These are phyloP conservation scores for Thinocorus orbignyianus DNA, from an alignment of 2,113 vertebrate genomes.

Conservation along the genomic window DNA sequence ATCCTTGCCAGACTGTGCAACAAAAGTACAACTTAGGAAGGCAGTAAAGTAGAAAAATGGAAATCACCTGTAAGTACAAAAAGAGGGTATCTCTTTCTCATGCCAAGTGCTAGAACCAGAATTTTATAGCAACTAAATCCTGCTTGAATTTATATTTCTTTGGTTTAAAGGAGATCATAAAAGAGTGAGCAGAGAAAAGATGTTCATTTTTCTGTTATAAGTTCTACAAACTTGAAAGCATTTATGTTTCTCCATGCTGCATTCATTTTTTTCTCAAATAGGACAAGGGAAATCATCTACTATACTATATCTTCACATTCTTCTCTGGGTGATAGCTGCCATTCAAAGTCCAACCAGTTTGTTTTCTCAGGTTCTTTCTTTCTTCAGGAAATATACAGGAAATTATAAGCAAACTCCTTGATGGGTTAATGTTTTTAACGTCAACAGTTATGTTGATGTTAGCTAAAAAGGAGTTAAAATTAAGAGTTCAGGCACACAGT, in stretches of 20 bases:
- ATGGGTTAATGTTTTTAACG: not conserved
- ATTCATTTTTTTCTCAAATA: not conserved
- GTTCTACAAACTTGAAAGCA: not conserved
- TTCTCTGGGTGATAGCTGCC: not conserved
- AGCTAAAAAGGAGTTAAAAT: slow-evolving; percentile 40
- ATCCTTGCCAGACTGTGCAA: not conserved
- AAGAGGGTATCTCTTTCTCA: not conserved
- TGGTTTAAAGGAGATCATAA: not conserved
- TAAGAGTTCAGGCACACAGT: slow-evolving; percentile 35
- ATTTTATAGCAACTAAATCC: not conserved
- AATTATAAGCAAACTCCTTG: not conserved
- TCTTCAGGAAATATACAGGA: not conserved
- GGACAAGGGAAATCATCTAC: not conserved
- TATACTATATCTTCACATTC: not conserved
- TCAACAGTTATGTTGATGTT: not conserved
- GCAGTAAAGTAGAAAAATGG: not conserved
- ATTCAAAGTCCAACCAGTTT: not conserved
- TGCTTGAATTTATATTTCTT: not conserved
- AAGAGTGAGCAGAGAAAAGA: not conserved
- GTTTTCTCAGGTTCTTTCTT: not conserved
- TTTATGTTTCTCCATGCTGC: not conserved
- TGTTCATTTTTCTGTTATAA: not conserved
- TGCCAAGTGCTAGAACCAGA: not conserved
- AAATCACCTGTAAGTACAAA: not conserved
- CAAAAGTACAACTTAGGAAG: not conserved